These are phyloP conservation scores for Galagoides demidoff DNA, from an alignment of 2,797 vertebrate genomes.

Conservation along the genomic window DNA sequence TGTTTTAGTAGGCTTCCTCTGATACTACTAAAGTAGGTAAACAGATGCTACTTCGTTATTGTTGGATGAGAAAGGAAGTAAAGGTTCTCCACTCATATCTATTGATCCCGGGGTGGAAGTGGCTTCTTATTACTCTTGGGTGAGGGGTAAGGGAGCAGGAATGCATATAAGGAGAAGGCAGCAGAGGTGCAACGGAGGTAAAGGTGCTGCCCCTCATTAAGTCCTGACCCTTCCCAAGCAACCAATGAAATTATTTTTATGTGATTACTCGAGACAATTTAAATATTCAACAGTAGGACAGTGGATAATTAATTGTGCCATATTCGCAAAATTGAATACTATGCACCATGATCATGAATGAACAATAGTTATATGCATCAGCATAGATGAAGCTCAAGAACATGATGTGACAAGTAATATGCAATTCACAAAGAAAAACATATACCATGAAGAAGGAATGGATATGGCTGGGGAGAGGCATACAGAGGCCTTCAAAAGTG, in stretches of 20 bases:
- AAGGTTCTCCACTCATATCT: neutral
- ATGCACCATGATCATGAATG: neutral
- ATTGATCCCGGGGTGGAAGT: neutral
- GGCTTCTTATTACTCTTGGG: neutral
- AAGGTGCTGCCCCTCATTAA: neutral
- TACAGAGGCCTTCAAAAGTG: neutral
- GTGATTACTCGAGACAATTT: conserved; percentile 10
- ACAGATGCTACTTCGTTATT: neutral
- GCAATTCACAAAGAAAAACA: conserved; percentile 26
- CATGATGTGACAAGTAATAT: neutral
- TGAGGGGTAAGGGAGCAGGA: neutral
- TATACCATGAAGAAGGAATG: neutral
- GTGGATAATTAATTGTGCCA: neutral
- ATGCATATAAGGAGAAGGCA: neutral
- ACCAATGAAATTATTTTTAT: neutral
- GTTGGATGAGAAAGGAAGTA: neutral
- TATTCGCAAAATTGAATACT: neutral
- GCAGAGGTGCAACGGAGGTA: neutral
- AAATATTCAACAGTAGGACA: neutral
- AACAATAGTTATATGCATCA: neutral
- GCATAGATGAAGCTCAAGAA: conserved; percentile 1
- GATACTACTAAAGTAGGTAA: neutral
- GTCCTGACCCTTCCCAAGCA: neutral
- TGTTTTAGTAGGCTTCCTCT: neutral
- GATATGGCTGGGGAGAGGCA: neutral